These are phyloP conservation scores for Agonopterix arenella DNA, from an alignment of 2,888 invertebrate genomes.

Conservation along the genomic window DNA sequence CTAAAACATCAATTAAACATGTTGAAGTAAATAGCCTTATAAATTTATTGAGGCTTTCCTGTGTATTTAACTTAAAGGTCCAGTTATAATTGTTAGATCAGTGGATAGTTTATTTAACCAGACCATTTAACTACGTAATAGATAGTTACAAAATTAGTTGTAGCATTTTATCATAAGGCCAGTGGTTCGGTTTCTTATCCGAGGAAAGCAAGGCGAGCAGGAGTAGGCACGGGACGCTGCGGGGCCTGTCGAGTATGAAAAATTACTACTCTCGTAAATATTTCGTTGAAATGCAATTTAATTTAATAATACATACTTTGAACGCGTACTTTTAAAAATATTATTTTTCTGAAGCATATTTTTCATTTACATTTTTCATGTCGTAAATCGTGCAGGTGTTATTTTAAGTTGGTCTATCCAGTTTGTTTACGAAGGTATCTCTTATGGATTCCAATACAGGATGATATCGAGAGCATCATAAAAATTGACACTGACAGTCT, in stretches of 20 bases:
- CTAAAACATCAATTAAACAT: too few relatives aligned
- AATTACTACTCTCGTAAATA: conserved; percentile 63
- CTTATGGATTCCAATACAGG: conserved; percentile 10
- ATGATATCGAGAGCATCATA: conserved; percentile 59
- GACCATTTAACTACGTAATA: background rate
- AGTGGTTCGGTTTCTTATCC: conserved; percentile 9
- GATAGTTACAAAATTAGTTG: conserved; percentile 9
- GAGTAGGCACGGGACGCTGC: conserved; percentile 36
- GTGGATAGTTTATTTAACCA: too few relatives aligned
- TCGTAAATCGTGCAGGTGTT: conserved; percentile 9
- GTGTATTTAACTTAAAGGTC: background rate
- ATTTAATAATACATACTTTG: conserved; percentile 54
- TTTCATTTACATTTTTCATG: conserved; percentile 9
- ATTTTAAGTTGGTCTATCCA: conserved; percentile 8
- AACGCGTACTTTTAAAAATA: conserved; percentile 19
- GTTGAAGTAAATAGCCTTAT: background rate
- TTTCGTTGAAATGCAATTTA: conserved; percentile 61
- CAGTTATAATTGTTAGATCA: too few relatives aligned
- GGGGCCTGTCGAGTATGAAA: conserved; percentile 53
- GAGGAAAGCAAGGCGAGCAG: conserved; percentile 16
- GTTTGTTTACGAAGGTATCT: conserved; percentile 12
- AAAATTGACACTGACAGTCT: conserved; percentile 63
- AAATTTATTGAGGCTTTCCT: background rate
- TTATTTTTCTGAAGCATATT: conserved; percentile 4
- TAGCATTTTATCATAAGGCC: background rate